Evolutionary conservation across 2,113 vertebrate species (phyloP).

Genomic region (Cichladusa arquata): DNA sequence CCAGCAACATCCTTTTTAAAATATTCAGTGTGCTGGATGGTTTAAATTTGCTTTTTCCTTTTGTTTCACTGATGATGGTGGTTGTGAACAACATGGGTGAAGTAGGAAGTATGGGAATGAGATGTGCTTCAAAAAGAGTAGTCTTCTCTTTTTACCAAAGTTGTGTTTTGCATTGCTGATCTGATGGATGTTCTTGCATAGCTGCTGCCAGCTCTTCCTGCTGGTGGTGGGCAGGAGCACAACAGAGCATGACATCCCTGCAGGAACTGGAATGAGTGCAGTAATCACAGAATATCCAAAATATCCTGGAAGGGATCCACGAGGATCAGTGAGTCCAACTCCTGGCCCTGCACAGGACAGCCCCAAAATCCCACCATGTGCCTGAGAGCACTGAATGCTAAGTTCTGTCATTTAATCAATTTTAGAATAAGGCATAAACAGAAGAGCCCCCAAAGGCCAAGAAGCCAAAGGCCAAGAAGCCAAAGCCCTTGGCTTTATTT

Average conservation of each 20-base stretch:
- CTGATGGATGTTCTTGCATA: neutral
- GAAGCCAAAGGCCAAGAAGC: rapidly evolving
- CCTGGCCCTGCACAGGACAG: neutral
- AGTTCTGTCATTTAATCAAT: neutral
- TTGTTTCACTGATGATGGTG: neutral
- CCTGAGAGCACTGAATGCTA: neutral
- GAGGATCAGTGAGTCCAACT: neutral
- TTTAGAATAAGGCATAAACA: neutral
- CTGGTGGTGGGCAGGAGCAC: neutral
- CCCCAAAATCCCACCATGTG: neutral
- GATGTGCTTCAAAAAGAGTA: neutral
- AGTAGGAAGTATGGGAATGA: neutral
- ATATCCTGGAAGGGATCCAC: neutral
- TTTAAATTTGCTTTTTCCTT: neutral
- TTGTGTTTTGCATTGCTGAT: neutral
- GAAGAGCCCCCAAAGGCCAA: neutral
- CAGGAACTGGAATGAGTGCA: neutral
- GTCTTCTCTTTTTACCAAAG: neutral
- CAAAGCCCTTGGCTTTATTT: neutral
- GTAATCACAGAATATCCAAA: neutral
- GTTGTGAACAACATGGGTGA: neutral
- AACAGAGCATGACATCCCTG: neutral
- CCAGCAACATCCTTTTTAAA: neutral
- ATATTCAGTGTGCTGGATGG: neutral
- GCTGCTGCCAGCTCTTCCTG: neutral